Evolutionary conservation across 2,888 invertebrate species (phyloP).

Genomic region (Eilema depressum): DNA sequence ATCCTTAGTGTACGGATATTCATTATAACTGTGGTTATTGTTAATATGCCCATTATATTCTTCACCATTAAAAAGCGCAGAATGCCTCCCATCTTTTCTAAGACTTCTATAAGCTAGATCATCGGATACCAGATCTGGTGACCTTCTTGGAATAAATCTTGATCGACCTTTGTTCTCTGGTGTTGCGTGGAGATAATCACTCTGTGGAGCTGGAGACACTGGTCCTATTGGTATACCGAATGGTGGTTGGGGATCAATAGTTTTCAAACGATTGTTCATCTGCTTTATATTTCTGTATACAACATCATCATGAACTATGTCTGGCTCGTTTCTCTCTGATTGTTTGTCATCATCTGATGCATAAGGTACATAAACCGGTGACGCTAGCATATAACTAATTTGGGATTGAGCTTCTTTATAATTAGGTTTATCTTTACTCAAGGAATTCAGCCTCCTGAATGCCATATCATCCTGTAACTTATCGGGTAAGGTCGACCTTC

Average conservation of each 20-base stretch:
- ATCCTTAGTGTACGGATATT: slow-evolving; percentile 73
- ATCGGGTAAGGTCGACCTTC: slow-evolving; percentile 88
- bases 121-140: slow-evolving; percentile 94
- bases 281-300: slow-evolving; percentile 93
- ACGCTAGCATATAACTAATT: slow-evolving; percentile 90
- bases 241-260: slow-evolving; percentile 94
- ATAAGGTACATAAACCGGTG: slow-evolving; percentile 88
- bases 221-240: slow-evolving; percentile 97
- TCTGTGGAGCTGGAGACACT: slow-evolving; percentile 92
- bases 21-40: slow-evolving; percentile 77
- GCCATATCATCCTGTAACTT: slow-evolving; percentile 93
- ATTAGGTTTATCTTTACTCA: slow-evolving; percentile 83
- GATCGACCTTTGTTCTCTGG: slow-evolving; percentile 88
- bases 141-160: slow-evolving; percentile 89
- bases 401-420: slow-evolving; percentile 77
- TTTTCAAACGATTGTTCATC: slow-evolving; percentile 90
- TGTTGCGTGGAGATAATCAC: slow-evolving; percentile 94
- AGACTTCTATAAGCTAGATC: slow-evolving; percentile 95
- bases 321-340: slow-evolving; percentile 91
- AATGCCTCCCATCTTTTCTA: slow-evolving; percentile 91
- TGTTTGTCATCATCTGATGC: slow-evolving; percentile 82
- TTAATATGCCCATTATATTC: slow-evolving; percentile 82
- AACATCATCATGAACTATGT: slow-evolving; percentile 94
- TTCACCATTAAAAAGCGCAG: slow-evolving; percentile 79
- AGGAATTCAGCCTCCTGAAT: slow-evolving; percentile 89